Percentiles rank a stretch among this genome's conserved stretches.
phyloP scores from a whole-genome alignment of 1,140 invertebrate genomes.

The Apocrypta bakeri region DNA sequence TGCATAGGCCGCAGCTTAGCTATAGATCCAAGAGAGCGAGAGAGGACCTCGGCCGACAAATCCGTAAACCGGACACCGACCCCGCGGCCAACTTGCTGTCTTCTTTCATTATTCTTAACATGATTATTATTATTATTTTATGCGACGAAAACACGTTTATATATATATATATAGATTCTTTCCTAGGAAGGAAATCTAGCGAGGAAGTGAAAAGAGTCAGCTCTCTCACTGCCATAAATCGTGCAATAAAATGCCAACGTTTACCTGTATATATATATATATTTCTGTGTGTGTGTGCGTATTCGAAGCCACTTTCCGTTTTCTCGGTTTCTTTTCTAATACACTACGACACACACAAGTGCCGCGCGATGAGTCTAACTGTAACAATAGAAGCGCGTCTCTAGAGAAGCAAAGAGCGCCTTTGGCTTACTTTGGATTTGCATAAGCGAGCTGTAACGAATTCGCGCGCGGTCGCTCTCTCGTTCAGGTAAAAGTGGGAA shows the following conservation, averaged over 20 bases:
- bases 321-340: constrained; percentile 1
- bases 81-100: constrained; percentile 27
- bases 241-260: not conserved
- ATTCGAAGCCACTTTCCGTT: not conserved
- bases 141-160: not conserved
- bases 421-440: not conserved
- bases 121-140: too few species aligned
- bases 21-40: constrained; percentile 20
- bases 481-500: not conserved
- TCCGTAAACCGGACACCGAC: constrained; percentile 59
- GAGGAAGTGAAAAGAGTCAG: not conserved
- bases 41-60: constrained; percentile 52
- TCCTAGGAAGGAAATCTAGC: not conserved
- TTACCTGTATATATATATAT: too few species aligned
- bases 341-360: too few species aligned
- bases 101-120: not conserved
- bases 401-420: too few species aligned
- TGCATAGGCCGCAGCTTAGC: not conserved
- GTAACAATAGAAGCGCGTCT: not conserved
- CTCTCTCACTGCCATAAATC: not conserved
- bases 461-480: not conserved
- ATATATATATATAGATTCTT: not conserved
- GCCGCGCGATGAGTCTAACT: not conserved
- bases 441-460: not conserved
- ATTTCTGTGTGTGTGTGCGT: too few species aligned